A percentile compares a stretch with the other conserved stretches of the same genome.
Conservation (phyloP, 2,113 vertebrate species). For the Datnioides undecimradiatus region DNA sequence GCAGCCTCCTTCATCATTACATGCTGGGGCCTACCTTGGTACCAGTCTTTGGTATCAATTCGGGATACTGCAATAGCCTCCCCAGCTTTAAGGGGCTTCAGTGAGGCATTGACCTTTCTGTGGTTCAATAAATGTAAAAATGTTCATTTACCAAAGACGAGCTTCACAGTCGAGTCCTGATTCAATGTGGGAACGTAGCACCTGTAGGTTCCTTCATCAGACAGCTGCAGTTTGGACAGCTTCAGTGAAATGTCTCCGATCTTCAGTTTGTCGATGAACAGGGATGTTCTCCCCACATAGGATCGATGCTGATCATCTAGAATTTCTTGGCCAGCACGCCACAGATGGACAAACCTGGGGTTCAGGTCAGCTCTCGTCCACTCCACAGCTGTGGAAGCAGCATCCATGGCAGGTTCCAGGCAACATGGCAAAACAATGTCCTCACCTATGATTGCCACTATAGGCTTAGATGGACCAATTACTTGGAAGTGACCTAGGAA, state of each 20-base stretch:
- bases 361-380: not conserved
- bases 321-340: not conserved
- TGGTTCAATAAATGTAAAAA: too few relatives aligned
- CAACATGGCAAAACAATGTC: constrained; percentile 10
- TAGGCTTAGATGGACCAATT: not conserved
- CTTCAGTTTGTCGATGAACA: constrained; percentile 1
- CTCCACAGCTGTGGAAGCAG: not conserved
- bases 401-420: not conserved
- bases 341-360: not conserved
- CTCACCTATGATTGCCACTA: not conserved
- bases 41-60: too few relatives aligned
- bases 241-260: constrained; percentile 6
- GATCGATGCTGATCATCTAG: not conserved
- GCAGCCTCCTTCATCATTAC: too few relatives aligned
- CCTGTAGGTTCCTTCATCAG: not conserved
- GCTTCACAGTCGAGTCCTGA: not conserved
- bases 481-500: not conserved
- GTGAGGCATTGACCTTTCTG: not conserved
- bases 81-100: too few relatives aligned
- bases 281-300: not conserved
- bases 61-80: too few relatives aligned
- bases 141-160: not conserved
- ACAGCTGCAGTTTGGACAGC: not conserved
- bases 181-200: not conserved
- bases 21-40: too few relatives aligned